Conservation (phyloP, 2,797 vertebrate genomes). For the Neosilurus mollespiculum region DNA sequence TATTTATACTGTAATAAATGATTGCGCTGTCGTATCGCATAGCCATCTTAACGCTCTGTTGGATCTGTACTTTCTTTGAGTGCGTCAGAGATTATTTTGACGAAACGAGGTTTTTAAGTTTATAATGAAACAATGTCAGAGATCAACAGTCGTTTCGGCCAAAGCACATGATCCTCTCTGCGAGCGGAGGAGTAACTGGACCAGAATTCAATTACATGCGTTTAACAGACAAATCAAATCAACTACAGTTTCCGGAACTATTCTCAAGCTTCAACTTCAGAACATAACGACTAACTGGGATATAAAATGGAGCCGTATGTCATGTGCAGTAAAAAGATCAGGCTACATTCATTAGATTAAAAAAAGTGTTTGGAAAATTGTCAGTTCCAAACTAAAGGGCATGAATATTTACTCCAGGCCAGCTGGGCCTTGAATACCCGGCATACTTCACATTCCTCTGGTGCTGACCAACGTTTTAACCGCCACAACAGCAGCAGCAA, state of each 20-base stretch:
- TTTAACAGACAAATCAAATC: background rate
- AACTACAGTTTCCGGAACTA: background rate
- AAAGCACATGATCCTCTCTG: background rate
- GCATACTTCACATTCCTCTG: background rate
- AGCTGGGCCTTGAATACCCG: background rate
- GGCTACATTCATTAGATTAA: background rate
- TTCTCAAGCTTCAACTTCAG: background rate
- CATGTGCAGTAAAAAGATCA: background rate
- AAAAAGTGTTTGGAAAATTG: background rate
- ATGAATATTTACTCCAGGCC: background rate
- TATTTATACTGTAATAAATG: background rate
- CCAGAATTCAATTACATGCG: background rate
- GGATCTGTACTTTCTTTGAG: constrained; percentile 13
- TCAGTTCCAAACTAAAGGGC: background rate
- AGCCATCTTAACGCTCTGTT: background rate
- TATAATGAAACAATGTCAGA: background rate
- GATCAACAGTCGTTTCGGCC: background rate
- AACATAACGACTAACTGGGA: background rate
- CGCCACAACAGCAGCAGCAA: background rate
- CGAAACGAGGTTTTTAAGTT: background rate
- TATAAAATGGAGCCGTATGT: background rate
- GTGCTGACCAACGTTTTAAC: background rate
- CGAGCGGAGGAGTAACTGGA: background rate
- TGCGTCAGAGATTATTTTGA: too few relatives aligned
- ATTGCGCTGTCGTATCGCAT: too few relatives aligned